Percentiles rank a stretch among this genome's conserved stretches.
Conservation (phyloP, 2,888 invertebrate genomes). For the Crioceris asparagi region DNA sequence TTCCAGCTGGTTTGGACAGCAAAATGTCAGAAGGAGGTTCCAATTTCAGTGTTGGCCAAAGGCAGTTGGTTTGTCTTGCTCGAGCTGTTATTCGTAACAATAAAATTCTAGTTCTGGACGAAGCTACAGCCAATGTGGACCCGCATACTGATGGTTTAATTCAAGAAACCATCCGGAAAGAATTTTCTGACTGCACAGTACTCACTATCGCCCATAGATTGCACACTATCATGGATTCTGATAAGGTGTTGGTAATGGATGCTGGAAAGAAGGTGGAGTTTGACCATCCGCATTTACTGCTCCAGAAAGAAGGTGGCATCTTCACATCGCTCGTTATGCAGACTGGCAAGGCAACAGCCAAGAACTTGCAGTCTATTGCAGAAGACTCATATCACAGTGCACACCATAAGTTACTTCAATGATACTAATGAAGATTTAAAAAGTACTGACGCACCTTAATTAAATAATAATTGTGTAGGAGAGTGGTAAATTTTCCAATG, state of each 20-base stretch:
- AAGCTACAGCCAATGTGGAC: constrained; percentile 77
- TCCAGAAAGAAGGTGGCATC: constrained; percentile 34
- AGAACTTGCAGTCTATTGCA: constrained; percentile 24
- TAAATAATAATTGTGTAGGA: too few relatives aligned
- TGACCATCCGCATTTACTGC: constrained; percentile 59
- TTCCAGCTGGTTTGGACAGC: constrained; percentile 49
- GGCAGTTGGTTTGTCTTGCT: constrained; percentile 61
- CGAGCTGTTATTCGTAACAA: constrained; percentile 46
- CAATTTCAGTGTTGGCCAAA: constrained; percentile 40
- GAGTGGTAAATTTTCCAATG: too few relatives aligned
- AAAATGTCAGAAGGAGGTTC: constrained; percentile 63
- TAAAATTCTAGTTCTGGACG: constrained; percentile 40
- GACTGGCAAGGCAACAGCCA: constrained; percentile 43
- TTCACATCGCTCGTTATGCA: constrained; percentile 49
- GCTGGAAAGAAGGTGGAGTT: constrained; percentile 65
- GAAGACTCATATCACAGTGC: constrained; percentile 14
- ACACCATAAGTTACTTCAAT: neutral
- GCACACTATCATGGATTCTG: constrained; percentile 78
- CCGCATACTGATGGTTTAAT: constrained; percentile 67
- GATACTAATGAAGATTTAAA: too few relatives aligned
- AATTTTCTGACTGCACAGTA: constrained; percentile 69
- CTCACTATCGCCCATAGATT: constrained; percentile 76
- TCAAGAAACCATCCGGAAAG: constrained; percentile 61
- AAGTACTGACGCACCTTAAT: too few relatives aligned
- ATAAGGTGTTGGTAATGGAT: constrained; percentile 70